phyloP scores from a whole-genome alignment of 2,113 vertebrate genomes.

The Dromas ardeola region DNA sequence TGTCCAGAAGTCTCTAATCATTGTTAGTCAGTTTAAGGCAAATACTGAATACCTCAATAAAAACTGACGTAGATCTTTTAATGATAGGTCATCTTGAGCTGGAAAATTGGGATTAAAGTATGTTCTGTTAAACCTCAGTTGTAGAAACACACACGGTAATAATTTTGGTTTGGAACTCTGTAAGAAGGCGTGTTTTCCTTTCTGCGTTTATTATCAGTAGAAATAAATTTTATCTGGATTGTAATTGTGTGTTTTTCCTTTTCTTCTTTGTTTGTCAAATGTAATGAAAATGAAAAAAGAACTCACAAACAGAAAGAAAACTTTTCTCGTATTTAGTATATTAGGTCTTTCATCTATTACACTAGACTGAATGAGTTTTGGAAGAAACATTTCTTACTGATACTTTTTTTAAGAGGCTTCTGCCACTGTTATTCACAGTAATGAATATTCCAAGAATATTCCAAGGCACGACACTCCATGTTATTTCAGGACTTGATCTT shows the following conservation, averaged over 20 bases:
- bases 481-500: neutral
- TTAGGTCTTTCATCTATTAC: neutral
- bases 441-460: neutral
- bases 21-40: neutral
- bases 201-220: neutral
- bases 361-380: neutral
- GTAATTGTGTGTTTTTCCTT: neutral
- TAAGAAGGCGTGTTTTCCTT: neutral
- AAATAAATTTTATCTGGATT: neutral
- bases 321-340: neutral
- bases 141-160: neutral
- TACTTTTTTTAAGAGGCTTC: neutral
- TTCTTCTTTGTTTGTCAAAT: neutral
- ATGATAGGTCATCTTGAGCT: neutral
- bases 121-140: neutral
- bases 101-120: neutral
- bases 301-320: neutral
- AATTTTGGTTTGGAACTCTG: neutral
- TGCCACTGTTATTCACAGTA: neutral
- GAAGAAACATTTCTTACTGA: neutral
- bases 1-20: accelerated
- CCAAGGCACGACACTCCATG: neutral
- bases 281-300: neutral
- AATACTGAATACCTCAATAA: neutral
- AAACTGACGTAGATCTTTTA: neutral